Conservation (phyloP, 2,797 vertebrate genomes). For the Meda fulgida region DNA sequence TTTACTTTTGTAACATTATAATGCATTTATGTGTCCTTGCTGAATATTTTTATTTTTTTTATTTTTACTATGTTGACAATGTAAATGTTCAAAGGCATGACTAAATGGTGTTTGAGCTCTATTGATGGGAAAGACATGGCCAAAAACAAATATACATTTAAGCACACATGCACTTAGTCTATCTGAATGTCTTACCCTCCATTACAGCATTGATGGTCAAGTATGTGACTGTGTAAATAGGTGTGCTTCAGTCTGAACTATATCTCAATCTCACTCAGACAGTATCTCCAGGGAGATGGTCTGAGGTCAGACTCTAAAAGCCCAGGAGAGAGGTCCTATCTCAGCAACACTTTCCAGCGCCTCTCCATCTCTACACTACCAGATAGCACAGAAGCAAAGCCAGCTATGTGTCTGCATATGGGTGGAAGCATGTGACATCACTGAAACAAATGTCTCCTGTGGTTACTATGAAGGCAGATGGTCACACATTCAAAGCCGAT, state of each 20-base stretch:
- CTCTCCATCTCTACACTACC: background rate
- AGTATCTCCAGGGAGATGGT: background rate
- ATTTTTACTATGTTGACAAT: background rate
- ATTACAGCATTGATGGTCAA: slow-evolving; percentile 7
- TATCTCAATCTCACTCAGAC: background rate
- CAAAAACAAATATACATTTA: background rate
- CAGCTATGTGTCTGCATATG: slow-evolving; percentile 3
- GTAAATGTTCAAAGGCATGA: background rate
- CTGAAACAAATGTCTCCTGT: slow-evolving; percentile 17
- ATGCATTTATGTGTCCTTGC: too few relatives aligned
- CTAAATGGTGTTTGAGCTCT: background rate
- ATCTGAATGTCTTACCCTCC: background rate
- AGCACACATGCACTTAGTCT: background rate
- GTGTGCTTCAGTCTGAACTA: background rate
- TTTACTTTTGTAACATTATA: background rate
- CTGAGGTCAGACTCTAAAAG: slow-evolving; percentile 11
- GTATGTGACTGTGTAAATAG: slow-evolving; percentile 1
- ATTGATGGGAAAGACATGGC: background rate
- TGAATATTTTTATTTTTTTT: background rate
- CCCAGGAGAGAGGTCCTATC: slow-evolving; percentile 23
- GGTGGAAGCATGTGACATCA: slow-evolving; percentile 24
- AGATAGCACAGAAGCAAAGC: slow-evolving; percentile 1
- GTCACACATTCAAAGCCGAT: slow-evolving; percentile 5
- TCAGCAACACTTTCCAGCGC: slow-evolving; percentile 32
- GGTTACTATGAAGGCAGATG: slow-evolving; percentile 25